phyloP scores from a whole-genome alignment of 1,140 invertebrate species.

The Aporrectodea caliginosa region DNA sequence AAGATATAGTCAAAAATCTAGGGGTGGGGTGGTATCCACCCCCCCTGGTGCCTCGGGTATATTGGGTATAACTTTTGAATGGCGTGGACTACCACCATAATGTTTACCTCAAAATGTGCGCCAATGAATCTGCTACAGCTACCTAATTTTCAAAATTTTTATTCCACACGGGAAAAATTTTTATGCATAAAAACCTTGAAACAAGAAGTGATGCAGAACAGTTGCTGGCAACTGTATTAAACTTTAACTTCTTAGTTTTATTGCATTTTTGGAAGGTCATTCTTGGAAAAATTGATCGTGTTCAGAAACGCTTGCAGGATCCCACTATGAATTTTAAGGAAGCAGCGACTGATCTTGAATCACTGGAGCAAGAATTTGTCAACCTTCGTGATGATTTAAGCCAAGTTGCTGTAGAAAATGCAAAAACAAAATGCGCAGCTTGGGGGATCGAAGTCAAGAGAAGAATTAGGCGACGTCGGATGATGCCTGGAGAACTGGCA shows the following conservation, averaged over 20 bases:
- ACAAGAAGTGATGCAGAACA: constrained; percentile 19
- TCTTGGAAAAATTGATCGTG: constrained; percentile 19
- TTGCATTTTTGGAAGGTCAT: constrained; percentile 15
- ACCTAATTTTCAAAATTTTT: too few relatives aligned
- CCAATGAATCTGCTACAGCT: too few relatives aligned
- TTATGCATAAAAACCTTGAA: too few relatives aligned
- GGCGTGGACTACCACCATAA: too few relatives aligned
- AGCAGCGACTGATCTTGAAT: constrained; percentile 22
- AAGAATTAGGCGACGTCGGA: constrained; percentile 11
- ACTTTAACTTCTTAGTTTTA: constrained; percentile 19
- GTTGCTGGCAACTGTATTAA: constrained; percentile 12
- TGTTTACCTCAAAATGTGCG: too few relatives aligned
- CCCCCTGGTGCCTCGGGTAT: too few relatives aligned
- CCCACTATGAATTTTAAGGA: constrained; percentile 23
- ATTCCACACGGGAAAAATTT: too few relatives aligned
- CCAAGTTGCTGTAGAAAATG: constrained; percentile 4
- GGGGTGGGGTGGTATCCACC: too few relatives aligned
- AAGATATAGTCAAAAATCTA: too few relatives aligned
- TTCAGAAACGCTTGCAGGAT: constrained; percentile 14
- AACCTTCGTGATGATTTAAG: constrained; percentile 13
- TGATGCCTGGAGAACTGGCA: constrained; percentile 23
- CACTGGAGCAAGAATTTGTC: constrained; percentile 16
- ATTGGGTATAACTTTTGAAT: too few relatives aligned
- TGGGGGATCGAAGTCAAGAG: constrained; percentile 26
- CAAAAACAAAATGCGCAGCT: constrained; percentile 9